A percentile compares a stretch with the other conserved stretches of the same genome.
Evolutionary conservation across 2,113 vertebrate genomes (phyloP).

Genomic region (Drymodes brunneopygia): DNA sequence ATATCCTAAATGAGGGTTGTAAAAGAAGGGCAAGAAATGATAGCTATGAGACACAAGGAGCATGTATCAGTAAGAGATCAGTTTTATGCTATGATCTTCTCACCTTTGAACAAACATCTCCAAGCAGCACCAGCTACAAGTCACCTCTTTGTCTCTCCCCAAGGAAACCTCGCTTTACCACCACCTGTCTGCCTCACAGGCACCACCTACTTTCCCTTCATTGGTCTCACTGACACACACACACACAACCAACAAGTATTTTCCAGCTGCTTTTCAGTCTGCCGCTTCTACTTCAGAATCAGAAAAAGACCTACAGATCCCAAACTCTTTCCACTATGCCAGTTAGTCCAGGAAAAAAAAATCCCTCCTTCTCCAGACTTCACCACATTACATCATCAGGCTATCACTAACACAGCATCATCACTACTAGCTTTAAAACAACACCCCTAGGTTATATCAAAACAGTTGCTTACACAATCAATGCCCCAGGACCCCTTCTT

Average conservation of each 20-base stretch:
- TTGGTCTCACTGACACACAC: not conserved
- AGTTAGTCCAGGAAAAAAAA: not conserved
- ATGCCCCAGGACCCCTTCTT: not conserved
- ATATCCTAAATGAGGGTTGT: slow-evolving; percentile 66
- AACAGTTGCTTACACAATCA: not conserved
- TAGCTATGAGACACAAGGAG: not conserved
- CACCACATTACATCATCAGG: not conserved
- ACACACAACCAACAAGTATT: not conserved
- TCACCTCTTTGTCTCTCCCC: not conserved
- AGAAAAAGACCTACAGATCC: not conserved
- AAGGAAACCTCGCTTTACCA: not conserved
- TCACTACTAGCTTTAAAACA: not conserved
- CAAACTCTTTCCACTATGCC: not conserved
- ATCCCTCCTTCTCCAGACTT: not conserved
- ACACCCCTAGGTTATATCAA: not conserved
- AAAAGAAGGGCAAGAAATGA: not conserved
- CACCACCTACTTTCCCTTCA: not conserved
- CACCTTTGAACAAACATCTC: not conserved
- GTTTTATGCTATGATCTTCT: not conserved
- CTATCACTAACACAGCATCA: not conserved
- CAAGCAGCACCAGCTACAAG: not conserved
- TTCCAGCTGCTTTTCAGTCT: not conserved
- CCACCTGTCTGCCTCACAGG: not conserved
- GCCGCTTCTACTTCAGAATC: not conserved
- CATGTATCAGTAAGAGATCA: not conserved